These are phyloP conservation scores for Masnerella sp. DNA, from an alignment of 2,888 invertebrate genomes.

Conservation along the genomic window DNA sequence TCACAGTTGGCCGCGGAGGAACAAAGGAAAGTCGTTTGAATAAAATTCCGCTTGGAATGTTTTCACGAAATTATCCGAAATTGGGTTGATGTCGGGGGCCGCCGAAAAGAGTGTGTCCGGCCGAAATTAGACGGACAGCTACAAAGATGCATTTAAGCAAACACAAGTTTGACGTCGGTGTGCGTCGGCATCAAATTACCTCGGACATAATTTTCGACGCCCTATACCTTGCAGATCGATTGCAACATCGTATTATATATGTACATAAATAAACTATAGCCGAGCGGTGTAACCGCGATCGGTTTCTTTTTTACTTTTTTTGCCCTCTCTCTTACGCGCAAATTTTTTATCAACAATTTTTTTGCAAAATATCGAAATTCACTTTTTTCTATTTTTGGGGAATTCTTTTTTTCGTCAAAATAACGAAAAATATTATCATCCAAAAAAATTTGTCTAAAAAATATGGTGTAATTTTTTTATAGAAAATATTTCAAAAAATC, in stretches of 20 bases:
- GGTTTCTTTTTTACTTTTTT: slow-evolving; percentile 4
- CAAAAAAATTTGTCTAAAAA: no score
- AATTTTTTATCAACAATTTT: no score
- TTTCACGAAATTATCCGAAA: slow-evolving; percentile 23
- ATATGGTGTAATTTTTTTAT: no score
- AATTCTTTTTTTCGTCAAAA: no score
- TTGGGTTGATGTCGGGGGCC: slow-evolving; percentile 32
- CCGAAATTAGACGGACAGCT: slow-evolving; percentile 31
- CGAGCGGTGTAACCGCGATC: slow-evolving; percentile 9
- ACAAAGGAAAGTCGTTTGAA: slow-evolving; percentile 1
- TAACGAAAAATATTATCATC: no score
- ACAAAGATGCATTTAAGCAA: slow-evolving; percentile 29
- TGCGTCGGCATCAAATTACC: slow-evolving; percentile 35
- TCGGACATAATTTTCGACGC: slow-evolving; percentile 39
- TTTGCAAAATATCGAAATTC: no score
- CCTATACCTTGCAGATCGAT: slow-evolving; percentile 33
- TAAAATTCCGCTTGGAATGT: slow-evolving; percentile 23
- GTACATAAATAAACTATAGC: slow-evolving; percentile 27
- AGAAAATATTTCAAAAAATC: no score
- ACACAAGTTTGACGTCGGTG: slow-evolving; percentile 32
- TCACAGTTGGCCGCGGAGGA: no score
- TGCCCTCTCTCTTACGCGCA: neutral
- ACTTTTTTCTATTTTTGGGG: no score
- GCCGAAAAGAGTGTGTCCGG: slow-evolving; percentile 22
- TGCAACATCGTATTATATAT: slow-evolving; percentile 39